Percentiles rank a stretch among this genome's conserved stretches.
phyloP scores from a whole-genome alignment of 2,113 vertebrate species.

The Callithrix jacchus region DNA sequence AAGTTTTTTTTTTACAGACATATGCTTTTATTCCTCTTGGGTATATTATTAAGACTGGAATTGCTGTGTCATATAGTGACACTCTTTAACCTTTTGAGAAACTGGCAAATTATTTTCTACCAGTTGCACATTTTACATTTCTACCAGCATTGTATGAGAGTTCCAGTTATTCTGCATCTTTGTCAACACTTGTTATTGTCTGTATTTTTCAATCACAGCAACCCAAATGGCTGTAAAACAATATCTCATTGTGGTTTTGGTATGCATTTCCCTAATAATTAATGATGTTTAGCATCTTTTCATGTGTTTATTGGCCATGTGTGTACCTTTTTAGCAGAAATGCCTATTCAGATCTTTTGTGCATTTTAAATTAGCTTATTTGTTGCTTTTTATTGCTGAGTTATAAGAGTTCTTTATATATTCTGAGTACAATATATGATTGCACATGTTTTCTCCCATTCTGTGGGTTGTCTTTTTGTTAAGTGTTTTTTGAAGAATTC shows the following conservation, averaged over 20 bases:
- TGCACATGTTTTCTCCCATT: background rate
- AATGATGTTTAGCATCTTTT: background rate
- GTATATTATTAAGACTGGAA: background rate
- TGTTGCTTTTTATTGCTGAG: background rate
- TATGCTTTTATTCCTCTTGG: background rate
- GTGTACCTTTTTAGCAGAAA: background rate
- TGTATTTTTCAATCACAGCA: background rate
- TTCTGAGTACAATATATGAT: background rate
- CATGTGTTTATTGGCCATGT: background rate
- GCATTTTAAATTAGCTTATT: background rate
- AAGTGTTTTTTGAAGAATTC: background rate
- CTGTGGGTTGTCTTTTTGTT: background rate
- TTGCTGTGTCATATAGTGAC: background rate
- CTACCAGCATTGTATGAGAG: background rate
- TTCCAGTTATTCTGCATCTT: background rate
- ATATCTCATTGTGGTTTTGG: background rate
- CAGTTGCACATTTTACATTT: background rate
- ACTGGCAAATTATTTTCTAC: background rate
- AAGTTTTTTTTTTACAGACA: background rate
- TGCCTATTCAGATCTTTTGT: background rate
- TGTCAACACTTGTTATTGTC: background rate
- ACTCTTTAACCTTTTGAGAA: background rate
- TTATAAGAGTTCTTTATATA: background rate
- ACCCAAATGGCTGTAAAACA: background rate
- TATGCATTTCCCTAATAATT: background rate